phyloP scores from a whole-genome alignment of 1,140 invertebrate genomes.

The Sminthurinus signatus region DNA sequence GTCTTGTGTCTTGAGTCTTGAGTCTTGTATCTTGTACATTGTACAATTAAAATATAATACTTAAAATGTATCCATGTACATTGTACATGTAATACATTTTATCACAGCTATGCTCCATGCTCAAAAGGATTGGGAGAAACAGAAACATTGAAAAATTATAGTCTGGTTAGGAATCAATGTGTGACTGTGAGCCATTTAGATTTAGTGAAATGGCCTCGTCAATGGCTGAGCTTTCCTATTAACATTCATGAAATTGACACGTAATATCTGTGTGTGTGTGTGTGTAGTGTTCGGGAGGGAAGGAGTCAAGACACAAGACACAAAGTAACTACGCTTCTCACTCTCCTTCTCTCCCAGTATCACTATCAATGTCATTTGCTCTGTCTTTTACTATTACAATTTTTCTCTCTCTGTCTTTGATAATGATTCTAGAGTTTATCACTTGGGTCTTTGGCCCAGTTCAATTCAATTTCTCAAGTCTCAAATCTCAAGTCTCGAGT shows the following conservation, averaged over 20 bases:
- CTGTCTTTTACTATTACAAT: too few species aligned
- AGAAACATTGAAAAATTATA: too few species aligned
- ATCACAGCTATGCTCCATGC: too few species aligned
- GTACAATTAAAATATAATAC: too few species aligned
- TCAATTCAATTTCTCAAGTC: conserved; percentile 10
- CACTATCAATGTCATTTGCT: too few species aligned
- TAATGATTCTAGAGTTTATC: conserved; percentile 28
- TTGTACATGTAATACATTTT: too few species aligned
- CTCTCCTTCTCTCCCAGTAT: not conserved
- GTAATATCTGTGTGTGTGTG: not conserved
- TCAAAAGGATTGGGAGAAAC: too few species aligned
- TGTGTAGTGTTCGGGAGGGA: not conserved
- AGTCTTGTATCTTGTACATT: too few species aligned
- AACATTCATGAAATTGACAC: conserved; percentile 6
- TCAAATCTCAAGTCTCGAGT: too few species aligned
- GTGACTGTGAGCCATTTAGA: conserved; percentile 4
- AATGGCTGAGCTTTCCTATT: conserved; percentile 7
- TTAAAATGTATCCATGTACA: too few species aligned
- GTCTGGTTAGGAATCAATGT: not conserved
- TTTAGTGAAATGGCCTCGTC: conserved; percentile 13
- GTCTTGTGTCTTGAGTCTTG: too few species aligned
- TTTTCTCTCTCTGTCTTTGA: conserved; percentile 2
- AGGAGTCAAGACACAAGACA: not conserved
- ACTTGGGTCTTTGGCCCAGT: conserved; percentile 28
- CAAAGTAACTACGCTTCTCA: not conserved